Conservation (phyloP, 30 jellyfish, hydroid and myxozoan genomes). For the Cassiopea xamachana region DNA sequence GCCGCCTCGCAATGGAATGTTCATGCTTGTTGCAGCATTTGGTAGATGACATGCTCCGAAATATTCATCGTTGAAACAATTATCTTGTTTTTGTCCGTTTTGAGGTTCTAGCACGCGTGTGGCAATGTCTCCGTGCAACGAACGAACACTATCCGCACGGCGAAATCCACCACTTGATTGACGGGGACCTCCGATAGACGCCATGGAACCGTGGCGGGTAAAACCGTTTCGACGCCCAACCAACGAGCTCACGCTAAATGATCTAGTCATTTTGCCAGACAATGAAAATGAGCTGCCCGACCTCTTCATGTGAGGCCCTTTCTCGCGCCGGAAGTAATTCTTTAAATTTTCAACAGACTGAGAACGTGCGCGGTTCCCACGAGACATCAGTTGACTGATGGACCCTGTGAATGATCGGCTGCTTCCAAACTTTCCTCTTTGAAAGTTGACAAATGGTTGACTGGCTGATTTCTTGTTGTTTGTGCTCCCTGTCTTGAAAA, state of each 20-base stretch:
- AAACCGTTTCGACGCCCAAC: slow-evolving; percentile 56
- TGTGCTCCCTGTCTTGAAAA: slow-evolving; percentile 37
- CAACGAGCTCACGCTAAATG: slow-evolving; percentile 57
- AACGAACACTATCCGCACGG: slow-evolving; percentile 73
- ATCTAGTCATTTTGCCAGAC: slow-evolving; percentile 53
- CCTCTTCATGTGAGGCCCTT: slow-evolving; percentile 46
- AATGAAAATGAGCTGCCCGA: slow-evolving; percentile 56
- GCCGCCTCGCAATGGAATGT: slow-evolving; percentile 59
- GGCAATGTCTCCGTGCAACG: slow-evolving; percentile 71
- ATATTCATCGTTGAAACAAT: not conserved
- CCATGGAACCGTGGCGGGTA: slow-evolving; percentile 46
- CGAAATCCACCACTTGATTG: slow-evolving; percentile 51
- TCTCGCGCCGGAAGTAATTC: slow-evolving; percentile 43
- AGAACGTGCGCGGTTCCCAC: slow-evolving; percentile 73
- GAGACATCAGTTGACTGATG: slow-evolving; percentile 53
- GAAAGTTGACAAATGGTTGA: not conserved
- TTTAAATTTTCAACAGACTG: slow-evolving; percentile 75
- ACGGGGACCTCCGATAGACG: slow-evolving; percentile 62
- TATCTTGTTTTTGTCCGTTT: not conserved
- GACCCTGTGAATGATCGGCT: slow-evolving; percentile 75
- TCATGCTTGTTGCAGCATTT: not conserved
- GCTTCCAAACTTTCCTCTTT: slow-evolving; percentile 70
- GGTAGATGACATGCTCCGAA: not conserved
- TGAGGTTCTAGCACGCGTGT: slow-evolving; percentile 52
- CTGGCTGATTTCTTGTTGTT: slow-evolving; percentile 16